Evolutionary conservation across 2,888 invertebrate species (phyloP), one percentile per base, ranked within the genome.

Genomic region (Coelopa pilipes): DNA sequence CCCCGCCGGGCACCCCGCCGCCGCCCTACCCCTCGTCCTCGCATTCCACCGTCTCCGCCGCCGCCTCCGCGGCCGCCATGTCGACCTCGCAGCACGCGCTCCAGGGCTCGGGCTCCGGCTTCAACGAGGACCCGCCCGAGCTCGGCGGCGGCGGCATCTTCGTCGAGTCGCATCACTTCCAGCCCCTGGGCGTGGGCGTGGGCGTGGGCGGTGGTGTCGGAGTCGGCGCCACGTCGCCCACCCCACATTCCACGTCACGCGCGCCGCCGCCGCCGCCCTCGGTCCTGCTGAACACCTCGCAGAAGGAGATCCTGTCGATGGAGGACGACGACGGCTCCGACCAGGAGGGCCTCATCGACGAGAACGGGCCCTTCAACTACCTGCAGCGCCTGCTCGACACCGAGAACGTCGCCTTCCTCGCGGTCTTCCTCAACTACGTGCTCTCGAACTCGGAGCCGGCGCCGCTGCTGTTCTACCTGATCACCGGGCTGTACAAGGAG

Each of bases 291-390:
- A 84, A 82, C 76, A 81, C 83, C 63, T 82, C 83, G 2, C 95
- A 94, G 84, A 91, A 93, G 85, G 93, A 93, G 63, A 97, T 97
- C 75, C 96, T 97, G 82, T 96, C 96, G 17, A 97, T 97, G 95
- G 97, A 98, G 86, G 97, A 97, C 84, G 97, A 97, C 83, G 97
- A 97, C 81, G 93, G 94, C 77, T 95, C 96, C 0, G 94, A 96
- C 82, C 94, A 95, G 81, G 93, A 94, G 81, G 95, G 96, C 88
- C 83, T 82, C 19, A 89, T 91, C 86, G 94, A 95, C 84, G 93
- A 95, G 82, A 94, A 96, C 77, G 96, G 96, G 0, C 93, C 97
- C 75, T 99, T 98, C 86, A 94, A 94, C 83, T 93, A 93, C 79
- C 90, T 97, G 73, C 91, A 92, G 19, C 92, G 93, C 80, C 89